Evolutionary conservation across 2,888 invertebrate species (phyloP).

Genomic region (Mechanitis mazaeus): DNA sequence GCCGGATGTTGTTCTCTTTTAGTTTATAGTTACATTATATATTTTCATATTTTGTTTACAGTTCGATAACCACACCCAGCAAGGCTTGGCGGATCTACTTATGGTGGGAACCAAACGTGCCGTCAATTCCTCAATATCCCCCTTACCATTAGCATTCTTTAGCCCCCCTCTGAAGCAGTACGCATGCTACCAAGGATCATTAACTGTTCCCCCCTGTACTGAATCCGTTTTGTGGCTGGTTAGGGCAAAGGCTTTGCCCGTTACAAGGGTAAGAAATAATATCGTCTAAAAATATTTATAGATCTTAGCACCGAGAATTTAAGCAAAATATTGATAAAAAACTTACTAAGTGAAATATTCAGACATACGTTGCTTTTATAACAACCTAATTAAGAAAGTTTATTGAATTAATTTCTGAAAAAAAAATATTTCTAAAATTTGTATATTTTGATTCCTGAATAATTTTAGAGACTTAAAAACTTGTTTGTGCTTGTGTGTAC

Average conservation of each 20-base stretch:
- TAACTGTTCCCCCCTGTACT: conserved; percentile 55
- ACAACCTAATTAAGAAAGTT: too few species aligned
- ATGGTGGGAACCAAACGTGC: conserved; percentile 18
- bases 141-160: conserved; percentile 39
- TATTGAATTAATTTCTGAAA: too few species aligned
- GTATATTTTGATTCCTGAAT: too few species aligned
- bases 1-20: too few species aligned
- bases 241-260: conserved; percentile 44
- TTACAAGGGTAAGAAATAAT: conserved; percentile 44
- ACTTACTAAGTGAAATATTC: too few species aligned
- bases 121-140: conserved; percentile 23
- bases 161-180: conserved; percentile 52
- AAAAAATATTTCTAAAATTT: too few species aligned
- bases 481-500: too few species aligned
- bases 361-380: too few species aligned
- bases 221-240: conserved; percentile 59
- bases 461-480: too few species aligned
- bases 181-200: conserved; percentile 56
- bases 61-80: conserved; percentile 45
- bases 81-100: conserved; percentile 41
- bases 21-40: too few species aligned
- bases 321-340: too few species aligned
- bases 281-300: not conserved
- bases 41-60: conserved; percentile 31
- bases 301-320: too few species aligned